Conservation (phyloP, 2,888 invertebrate genomes). For the Brenthis daphne region DNA sequence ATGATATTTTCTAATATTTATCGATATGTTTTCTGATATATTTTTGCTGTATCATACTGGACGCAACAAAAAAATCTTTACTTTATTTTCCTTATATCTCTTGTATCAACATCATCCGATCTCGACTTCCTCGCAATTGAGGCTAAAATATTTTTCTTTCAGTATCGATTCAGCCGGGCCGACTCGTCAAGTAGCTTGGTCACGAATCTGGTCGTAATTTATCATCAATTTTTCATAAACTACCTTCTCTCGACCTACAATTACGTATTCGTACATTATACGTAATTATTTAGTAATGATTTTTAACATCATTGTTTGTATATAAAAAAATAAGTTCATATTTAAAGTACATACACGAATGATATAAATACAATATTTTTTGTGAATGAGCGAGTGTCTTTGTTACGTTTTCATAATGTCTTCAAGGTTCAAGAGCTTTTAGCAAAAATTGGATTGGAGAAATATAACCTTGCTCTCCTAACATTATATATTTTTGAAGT, state of each 20-base stretch:
- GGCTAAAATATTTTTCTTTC: not conserved
- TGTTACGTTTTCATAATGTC: too few relatives aligned
- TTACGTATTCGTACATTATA: not conserved
- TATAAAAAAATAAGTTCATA: too few relatives aligned
- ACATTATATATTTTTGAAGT: too few relatives aligned
- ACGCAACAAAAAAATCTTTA: not conserved
- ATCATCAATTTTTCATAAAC: constrained; percentile 11
- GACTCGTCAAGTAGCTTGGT: not conserved
- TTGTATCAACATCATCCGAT: not conserved
- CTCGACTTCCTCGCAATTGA: not conserved
- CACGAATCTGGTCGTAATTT: constrained; percentile 7
- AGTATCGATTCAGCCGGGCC: not conserved
- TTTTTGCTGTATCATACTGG: not conserved
- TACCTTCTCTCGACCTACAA: not conserved
- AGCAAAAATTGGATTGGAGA: too few relatives aligned
- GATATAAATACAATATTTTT: too few relatives aligned
- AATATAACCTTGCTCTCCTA: too few relatives aligned
- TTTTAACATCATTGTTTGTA: not conserved
- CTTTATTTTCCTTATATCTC: not conserved
- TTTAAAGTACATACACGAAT: too few relatives aligned
- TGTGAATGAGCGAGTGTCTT: too few relatives aligned
- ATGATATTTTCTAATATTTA: not conserved
- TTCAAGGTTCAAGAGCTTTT: too few relatives aligned
- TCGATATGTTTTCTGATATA: not conserved
- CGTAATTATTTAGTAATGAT: not conserved